Percentiles rank a stretch among this genome's conserved stretches.
These are phyloP conservation scores for Schizopygopsis pylzovi DNA, from an alignment of 2,797 vertebrate genomes.

Conservation along the genomic window DNA sequence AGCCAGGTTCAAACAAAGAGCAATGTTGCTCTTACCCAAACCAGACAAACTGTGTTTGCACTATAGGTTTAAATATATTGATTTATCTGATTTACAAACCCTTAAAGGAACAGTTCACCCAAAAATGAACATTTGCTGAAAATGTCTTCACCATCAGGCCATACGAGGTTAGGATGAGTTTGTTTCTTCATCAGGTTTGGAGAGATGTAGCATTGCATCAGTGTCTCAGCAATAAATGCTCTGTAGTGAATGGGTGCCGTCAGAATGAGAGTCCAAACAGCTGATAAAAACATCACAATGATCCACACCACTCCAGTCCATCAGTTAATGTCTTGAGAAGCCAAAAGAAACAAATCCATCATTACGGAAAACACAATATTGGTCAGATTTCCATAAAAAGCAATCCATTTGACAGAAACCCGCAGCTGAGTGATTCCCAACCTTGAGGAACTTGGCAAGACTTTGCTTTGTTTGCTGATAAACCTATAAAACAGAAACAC, in stretches of 20 bases:
- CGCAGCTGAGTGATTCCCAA: too few relatives aligned
- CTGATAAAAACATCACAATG: not conserved
- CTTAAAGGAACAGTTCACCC: not conserved
- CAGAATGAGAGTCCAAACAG: too few relatives aligned
- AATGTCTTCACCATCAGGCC: not conserved
- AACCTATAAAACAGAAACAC: not conserved
- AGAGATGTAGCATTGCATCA: not conserved
- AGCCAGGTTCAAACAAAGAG: conserved; percentile 19
- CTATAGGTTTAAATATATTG: not conserved
- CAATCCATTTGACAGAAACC: too few relatives aligned
- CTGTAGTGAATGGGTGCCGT: too few relatives aligned
- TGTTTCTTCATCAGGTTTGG: not conserved
- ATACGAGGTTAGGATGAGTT: too few relatives aligned
- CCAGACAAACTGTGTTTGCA: conserved; percentile 1
- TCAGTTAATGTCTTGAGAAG: not conserved
- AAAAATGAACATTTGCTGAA: not conserved
- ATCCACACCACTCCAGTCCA: not conserved
- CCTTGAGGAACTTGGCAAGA: not conserved
- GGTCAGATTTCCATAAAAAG: not conserved
- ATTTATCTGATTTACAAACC: not conserved
- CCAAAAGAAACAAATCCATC: not conserved
- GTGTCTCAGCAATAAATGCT: not conserved
- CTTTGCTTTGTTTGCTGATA: not conserved
- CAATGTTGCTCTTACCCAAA: conserved; percentile 50
- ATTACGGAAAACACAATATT: conserved; percentile 1